These are phyloP conservation scores for Eristalinus aeneus DNA, from an alignment of 2,888 invertebrate genomes.

Conservation along the genomic window DNA sequence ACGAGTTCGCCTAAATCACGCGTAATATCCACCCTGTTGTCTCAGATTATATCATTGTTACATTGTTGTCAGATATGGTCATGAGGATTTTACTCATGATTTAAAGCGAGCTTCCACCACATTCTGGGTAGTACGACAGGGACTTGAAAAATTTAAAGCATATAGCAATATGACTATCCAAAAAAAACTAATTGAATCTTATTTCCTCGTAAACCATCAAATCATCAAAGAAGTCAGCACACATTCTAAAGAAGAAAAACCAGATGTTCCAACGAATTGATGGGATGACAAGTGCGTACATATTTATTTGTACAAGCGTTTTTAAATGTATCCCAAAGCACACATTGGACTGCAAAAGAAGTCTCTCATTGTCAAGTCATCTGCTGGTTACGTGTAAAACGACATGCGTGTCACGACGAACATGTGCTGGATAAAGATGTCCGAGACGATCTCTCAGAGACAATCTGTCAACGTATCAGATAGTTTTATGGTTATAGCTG, in stretches of 20 bases:
- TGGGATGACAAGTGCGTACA: background rate
- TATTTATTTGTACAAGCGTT: background rate
- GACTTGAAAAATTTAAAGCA: too few relatives aligned
- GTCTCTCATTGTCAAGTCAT: background rate
- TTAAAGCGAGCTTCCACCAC: too few relatives aligned
- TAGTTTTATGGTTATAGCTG: background rate
- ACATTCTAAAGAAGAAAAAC: background rate
- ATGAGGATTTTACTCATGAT: too few relatives aligned
- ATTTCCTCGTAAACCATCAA: too few relatives aligned
- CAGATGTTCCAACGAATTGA: background rate
- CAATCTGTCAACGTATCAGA: constrained; percentile 5
- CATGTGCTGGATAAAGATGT: background rate
- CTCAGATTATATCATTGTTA: too few relatives aligned
- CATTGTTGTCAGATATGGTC: too few relatives aligned
- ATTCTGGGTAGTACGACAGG: too few relatives aligned
- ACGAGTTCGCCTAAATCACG: too few relatives aligned
- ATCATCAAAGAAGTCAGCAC: too few relatives aligned
- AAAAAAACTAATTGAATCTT: too few relatives aligned
- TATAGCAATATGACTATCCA: too few relatives aligned
- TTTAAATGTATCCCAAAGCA: background rate
- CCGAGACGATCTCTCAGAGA: background rate
- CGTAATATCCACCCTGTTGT: too few relatives aligned
- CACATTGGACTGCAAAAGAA: background rate
- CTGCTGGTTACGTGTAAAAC: background rate
- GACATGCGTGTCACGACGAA: background rate